A percentile compares a stretch with the other conserved stretches of the same genome.
Evolutionary conservation across 2,888 invertebrate species (phyloP).

Genomic region (Xylota sylvarum): DNA sequence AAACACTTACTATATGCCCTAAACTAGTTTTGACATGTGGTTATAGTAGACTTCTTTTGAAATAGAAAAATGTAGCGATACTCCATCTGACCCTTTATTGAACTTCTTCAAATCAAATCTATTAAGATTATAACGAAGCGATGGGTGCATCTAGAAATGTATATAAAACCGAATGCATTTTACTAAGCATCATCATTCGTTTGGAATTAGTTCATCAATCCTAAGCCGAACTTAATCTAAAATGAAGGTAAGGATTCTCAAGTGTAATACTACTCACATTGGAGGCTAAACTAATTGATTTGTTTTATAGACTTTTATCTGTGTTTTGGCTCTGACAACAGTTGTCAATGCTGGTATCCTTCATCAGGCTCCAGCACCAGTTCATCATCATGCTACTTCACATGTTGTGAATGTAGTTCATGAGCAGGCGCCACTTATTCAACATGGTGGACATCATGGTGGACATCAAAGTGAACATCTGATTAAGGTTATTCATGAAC

Average conservation of each 20-base stretch:
- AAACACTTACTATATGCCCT: not conserved
- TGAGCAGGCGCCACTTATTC: slow-evolving; percentile 71
- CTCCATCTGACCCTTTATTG: not conserved
- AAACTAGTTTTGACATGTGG: slow-evolving; percentile 17
- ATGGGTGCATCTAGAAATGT: not conserved
- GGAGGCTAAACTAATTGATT: not conserved
- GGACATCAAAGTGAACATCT: slow-evolving; percentile 40
- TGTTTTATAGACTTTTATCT: slow-evolving; percentile 36
- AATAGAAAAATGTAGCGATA: not conserved
- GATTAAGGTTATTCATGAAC: slow-evolving; percentile 36
- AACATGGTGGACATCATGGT: not conserved
- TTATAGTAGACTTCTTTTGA: slow-evolving; percentile 22
- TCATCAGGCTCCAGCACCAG: slow-evolving; percentile 22
- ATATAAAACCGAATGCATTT: slow-evolving; percentile 44
- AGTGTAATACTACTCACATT: not conserved
- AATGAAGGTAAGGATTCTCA: slow-evolving; percentile 52
- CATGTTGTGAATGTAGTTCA: slow-evolving; percentile 76
- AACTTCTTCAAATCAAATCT: not conserved
- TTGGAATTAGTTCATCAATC: slow-evolving; percentile 52
- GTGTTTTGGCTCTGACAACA: slow-evolving; percentile 46
- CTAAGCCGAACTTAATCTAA: slow-evolving; percentile 37
- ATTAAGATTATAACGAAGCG: not conserved
- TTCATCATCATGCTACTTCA: slow-evolving; percentile 14
- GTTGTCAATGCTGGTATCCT: slow-evolving; percentile 34
- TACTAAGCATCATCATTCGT: slow-evolving; percentile 45